phyloP scores from a whole-genome alignment of 2,797 vertebrate species.

The Xenentodon cancila region DNA sequence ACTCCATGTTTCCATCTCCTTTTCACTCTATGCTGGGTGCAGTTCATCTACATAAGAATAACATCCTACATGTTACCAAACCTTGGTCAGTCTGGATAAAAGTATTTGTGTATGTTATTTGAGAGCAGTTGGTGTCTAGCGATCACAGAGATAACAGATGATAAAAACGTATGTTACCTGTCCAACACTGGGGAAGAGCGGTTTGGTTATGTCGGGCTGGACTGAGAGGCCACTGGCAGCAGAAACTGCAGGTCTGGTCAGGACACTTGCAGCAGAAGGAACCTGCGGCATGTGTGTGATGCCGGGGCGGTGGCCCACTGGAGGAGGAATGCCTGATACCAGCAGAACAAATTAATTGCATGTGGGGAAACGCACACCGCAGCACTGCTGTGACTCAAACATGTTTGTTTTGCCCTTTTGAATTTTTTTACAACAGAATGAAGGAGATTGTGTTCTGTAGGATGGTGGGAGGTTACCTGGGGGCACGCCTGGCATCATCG shows the following conservation, averaged over 20 bases:
- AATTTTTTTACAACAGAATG: neutral
- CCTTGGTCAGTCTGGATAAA: too few species aligned
- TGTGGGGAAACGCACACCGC: neutral
- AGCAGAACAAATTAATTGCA: conserved; percentile 7
- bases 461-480: conserved; percentile 51
- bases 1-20: too few species aligned
- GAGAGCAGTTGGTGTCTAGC: too few species aligned
- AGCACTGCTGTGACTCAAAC: fast-evolving
- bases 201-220: conserved; percentile 88
- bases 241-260: conserved; percentile 80
- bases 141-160: too few species aligned
- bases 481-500: conserved; percentile 81
- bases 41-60: too few species aligned
- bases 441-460: neutral
- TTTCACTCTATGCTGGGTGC: too few species aligned
- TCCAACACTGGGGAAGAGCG: conserved; percentile 93
- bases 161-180: conserved; percentile 87
- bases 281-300: conserved; percentile 89
- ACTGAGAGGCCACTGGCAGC: conserved; percentile 70
- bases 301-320: conserved; percentile 87
- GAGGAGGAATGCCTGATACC: conserved; percentile 87
- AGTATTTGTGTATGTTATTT: too few species aligned
- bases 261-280: conserved; percentile 84
- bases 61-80: too few species aligned
- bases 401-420: too few species aligned